A percentile compares a stretch with the other conserved stretches of the same genome.
Evolutionary conservation across 1,140 invertebrate species (phyloP).

Genomic region (Pachyrhynchus sulphureomaculatus): DNA sequence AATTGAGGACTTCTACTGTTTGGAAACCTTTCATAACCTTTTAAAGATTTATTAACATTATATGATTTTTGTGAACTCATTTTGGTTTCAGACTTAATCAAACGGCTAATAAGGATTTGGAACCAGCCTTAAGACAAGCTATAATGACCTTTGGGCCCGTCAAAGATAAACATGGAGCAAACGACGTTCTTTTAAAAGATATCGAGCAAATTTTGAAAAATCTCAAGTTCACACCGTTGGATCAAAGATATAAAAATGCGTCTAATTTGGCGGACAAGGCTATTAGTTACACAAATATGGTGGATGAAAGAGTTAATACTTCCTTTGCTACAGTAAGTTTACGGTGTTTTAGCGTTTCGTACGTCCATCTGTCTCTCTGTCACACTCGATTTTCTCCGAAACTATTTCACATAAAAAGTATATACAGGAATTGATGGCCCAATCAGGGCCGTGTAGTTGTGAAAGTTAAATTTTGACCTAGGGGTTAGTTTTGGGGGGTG

Average conservation of each 20-base stretch:
- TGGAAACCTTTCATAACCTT: too few relatives aligned
- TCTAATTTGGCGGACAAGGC: slow-evolving; percentile 42
- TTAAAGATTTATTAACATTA: too few relatives aligned
- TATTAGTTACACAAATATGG: slow-evolving; percentile 15
- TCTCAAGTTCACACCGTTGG: slow-evolving; percentile 17
- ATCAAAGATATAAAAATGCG: slow-evolving; percentile 35
- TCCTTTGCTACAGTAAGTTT: slow-evolving; percentile 30
- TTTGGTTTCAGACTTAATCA: slow-evolving; percentile 13
- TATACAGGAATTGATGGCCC: too few relatives aligned
- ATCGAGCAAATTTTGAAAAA: slow-evolving; percentile 53
- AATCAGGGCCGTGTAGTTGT: too few relatives aligned
- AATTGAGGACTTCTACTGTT: too few relatives aligned
- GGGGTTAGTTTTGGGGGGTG: too few relatives aligned
- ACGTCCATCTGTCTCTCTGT: too few relatives aligned
- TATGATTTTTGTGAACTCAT: too few relatives aligned
- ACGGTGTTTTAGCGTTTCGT: too few relatives aligned
- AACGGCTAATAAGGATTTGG: slow-evolving; percentile 35
- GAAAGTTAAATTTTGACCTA: too few relatives aligned
- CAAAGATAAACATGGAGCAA: slow-evolving; percentile 53
- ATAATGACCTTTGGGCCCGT: slow-evolving; percentile 53
- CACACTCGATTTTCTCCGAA: too few relatives aligned
- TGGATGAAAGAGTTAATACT: slow-evolving; percentile 26
- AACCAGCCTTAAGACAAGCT: slow-evolving; percentile 53
- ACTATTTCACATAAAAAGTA: too few relatives aligned
- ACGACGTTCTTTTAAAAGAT: slow-evolving; percentile 54